Conservation (phyloP, 2,113 vertebrate genomes). For the Thunnus thynnus region DNA sequence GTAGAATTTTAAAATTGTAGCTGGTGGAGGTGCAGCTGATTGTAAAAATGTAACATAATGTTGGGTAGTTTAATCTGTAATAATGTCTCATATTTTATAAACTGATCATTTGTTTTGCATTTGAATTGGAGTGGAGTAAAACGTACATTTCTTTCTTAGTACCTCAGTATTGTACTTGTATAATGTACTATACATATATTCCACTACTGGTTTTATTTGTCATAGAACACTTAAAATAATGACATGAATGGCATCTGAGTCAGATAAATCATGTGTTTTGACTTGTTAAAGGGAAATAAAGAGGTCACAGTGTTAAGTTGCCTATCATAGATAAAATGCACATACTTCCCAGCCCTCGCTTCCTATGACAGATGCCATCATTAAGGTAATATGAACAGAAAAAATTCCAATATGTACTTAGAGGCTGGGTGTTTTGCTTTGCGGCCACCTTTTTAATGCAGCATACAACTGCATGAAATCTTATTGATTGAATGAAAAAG, state of each 20-base stretch:
- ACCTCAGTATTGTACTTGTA: not conserved
- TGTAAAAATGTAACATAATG: no score
- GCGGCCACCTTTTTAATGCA: constrained; percentile 55
- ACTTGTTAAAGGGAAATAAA: constrained; percentile 11
- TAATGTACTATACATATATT: no score
- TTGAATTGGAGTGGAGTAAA: no score
- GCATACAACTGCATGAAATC: constrained; percentile 67
- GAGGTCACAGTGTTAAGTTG: not conserved
- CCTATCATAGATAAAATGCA: not conserved
- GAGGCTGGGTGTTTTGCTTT: constrained; percentile 44
- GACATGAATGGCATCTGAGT: not conserved
- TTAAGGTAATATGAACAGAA: not conserved
- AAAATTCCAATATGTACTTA: not conserved
- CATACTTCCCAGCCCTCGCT: not conserved
- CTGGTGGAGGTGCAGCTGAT: no score
- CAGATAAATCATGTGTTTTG: not conserved
- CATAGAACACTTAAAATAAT: not conserved
- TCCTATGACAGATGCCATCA: constrained; percentile 7
- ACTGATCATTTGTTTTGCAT: no score
- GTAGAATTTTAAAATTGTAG: not conserved
- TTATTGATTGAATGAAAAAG: constrained; percentile 73
- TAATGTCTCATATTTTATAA: no score
- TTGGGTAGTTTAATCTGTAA: no score
- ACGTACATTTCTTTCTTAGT: no score
- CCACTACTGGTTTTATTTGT: not conserved